These are phyloP conservation scores for Eristalis intricaria DNA, from an alignment of 2,888 invertebrate species.

Conservation along the genomic window DNA sequence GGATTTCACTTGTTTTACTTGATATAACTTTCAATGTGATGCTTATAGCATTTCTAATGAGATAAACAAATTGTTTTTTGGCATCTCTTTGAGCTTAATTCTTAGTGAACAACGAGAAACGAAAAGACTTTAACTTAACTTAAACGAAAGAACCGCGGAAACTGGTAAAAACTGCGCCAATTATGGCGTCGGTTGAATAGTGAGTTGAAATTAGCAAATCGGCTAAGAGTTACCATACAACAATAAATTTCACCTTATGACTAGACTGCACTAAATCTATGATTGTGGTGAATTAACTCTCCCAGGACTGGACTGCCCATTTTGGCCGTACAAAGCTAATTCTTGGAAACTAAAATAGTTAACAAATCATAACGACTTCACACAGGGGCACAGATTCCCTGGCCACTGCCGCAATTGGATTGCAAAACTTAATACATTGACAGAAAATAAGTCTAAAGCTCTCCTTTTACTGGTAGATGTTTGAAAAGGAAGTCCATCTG, in stretches of 20 bases:
- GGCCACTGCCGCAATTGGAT: neutral
- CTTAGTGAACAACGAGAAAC: conserved; percentile 1
- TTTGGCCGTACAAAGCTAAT: neutral
- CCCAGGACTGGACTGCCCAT: too few relatives aligned
- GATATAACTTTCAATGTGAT: conserved; percentile 13
- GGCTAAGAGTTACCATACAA: too few relatives aligned
- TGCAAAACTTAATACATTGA: conserved; percentile 8
- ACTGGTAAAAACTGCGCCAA: neutral
- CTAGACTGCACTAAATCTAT: neutral
- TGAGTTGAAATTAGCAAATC: neutral
- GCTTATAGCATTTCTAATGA: conserved; percentile 41
- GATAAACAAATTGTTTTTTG: conserved; percentile 59
- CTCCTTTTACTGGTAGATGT: neutral
- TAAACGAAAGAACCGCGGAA: neutral
- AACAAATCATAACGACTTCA: neutral
- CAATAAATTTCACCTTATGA: neutral
- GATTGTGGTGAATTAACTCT: neutral
- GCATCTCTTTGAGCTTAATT: conserved; percentile 63
- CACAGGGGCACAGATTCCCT: too few relatives aligned
- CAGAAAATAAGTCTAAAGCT: conserved; percentile 25
- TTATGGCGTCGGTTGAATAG: neutral
- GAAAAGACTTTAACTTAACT: neutral
- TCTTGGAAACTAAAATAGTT: neutral
- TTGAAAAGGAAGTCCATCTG: neutral
- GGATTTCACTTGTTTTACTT: conserved; percentile 22